Evolutionary conservation across 2,113 vertebrate genomes (phyloP).

Genomic region (Microcebus murinus): DNA sequence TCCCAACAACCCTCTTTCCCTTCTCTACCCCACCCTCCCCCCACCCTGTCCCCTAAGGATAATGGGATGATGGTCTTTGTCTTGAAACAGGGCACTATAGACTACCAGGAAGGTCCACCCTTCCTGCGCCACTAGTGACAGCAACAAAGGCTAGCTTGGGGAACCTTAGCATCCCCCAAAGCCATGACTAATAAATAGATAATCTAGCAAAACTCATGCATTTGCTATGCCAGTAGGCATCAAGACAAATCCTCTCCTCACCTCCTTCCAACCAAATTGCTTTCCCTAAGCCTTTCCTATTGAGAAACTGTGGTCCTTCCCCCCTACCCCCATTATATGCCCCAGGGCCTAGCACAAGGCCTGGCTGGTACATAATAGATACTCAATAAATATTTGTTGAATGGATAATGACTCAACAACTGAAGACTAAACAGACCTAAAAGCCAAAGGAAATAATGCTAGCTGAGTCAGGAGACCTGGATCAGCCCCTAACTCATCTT

Average conservation of each 20-base stretch:
- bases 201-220: constrained; percentile 52
- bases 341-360: neutral
- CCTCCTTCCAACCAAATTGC: constrained; percentile 56
- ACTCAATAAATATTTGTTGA: constrained; percentile 64
- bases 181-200: constrained; percentile 53
- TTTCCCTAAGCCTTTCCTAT: constrained; percentile 49
- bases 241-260: constrained; percentile 40
- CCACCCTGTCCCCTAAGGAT: neutral
- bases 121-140: constrained; percentile 20
- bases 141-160: constrained; percentile 41
- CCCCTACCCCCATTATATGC: neutral
- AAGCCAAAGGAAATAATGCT: constrained; percentile 9
- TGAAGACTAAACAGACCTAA: constrained; percentile 44
- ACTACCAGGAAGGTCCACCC: neutral
- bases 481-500: neutral
- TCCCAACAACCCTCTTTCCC: neutral
- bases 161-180: constrained; percentile 46
- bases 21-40: neutral
- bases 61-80: constrained; percentile 45
- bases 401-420: constrained; percentile 56
- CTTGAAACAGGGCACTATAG: neutral
- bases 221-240: constrained; percentile 43
- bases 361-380: constrained; percentile 4
- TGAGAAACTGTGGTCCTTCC: constrained; percentile 42
- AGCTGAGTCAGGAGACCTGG: constrained; percentile 22